phyloP scores from a whole-genome alignment of 2,797 vertebrate genomes.

The Typhlichthys eigenmanni region DNA sequence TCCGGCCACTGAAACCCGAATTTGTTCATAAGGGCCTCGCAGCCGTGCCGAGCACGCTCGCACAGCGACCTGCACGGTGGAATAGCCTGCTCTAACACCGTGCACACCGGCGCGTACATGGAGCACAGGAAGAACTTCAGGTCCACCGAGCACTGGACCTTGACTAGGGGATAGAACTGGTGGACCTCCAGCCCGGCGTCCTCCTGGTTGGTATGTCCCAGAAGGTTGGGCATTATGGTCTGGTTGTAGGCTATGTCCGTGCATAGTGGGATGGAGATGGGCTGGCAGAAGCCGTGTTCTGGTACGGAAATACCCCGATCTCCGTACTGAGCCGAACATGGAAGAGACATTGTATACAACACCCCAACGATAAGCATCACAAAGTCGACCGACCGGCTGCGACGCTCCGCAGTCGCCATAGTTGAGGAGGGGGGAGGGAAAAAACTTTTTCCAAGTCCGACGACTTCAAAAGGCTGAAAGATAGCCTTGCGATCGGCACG shows the following conservation, averaged over 20 bases:
- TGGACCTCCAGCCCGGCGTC: constrained; percentile 93
- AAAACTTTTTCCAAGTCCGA: constrained; percentile 70
- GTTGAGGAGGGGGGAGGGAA: constrained; percentile 46
- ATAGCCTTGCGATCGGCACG: background rate
- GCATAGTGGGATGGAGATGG: constrained; percentile 93
- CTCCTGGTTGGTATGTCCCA: constrained; percentile 94
- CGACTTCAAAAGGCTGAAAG: constrained; percentile 55
- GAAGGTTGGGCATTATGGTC: constrained; percentile 93
- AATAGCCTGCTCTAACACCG: constrained; percentile 93
- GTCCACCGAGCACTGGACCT: constrained; percentile 90
- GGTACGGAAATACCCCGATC: constrained; percentile 89
- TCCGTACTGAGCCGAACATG: constrained; percentile 72
- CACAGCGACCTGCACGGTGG: constrained; percentile 90
- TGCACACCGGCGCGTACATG: constrained; percentile 98
- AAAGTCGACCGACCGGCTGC: constrained; percentile 40
- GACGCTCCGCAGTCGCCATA: constrained; percentile 65
- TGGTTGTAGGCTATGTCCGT: constrained; percentile 96
- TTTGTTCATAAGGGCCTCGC: constrained; percentile 94
- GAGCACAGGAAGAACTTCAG: constrained; percentile 97
- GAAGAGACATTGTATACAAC: constrained; percentile 61
- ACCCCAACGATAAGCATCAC: constrained; percentile 66
- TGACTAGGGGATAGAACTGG: constrained; percentile 94
- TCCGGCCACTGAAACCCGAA: constrained; percentile 96
- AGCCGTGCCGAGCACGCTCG: constrained; percentile 88
- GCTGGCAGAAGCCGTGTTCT: constrained; percentile 95